Base-by-base conservation (phyloP, 2,797 vertebrate species). In the Schizothorax lantsangensis region DNA sequence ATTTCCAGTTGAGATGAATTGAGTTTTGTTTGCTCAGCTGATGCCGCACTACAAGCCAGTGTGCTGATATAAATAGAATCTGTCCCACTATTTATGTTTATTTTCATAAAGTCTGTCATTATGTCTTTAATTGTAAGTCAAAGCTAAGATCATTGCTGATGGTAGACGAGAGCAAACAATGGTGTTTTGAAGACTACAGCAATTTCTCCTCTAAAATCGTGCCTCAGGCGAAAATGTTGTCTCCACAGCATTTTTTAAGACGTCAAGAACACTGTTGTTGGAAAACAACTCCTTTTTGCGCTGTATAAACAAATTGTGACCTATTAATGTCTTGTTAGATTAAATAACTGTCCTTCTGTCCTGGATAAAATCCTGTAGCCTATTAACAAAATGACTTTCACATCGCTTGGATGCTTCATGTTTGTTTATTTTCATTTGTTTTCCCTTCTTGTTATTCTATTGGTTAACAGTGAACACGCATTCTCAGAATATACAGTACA, bases 241-340 rank as follows among this genome's bases (percentile, higher is more conserved):
- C 88, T 72, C 84, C 81, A 78, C 91, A 86, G 87, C 85, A 19
- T 85, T 92, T 94, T 91, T 90, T 92, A 87, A 92, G 88, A 92
- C 79, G 84, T 94, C 93, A 92, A 91, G 90, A 88, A 0, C 91
- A 54, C 38, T 86, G 81, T 79, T 74, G 68, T 69, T 71, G 54
- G 74, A 81, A 89, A 92, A 92, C 89, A 82, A 71, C 81, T 81
- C 15, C 14, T 91, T 82, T 92, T 91, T 93, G 86, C 83, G 88
- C 91, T 90, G 75, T 59, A 81, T 45, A 92, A 91, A 92, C 88
- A 93, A 94, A 92, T 92, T 91, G 90, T 94, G 92, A 92, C 94
- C 91, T 88, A 92, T 93, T 93, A 93, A 88, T 91, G 91, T 94
- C 93, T 45, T 12, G 85, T 83, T 87, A 83, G 81, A 94, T 94